A percentile compares a stretch with the other conserved stretches of the same genome.
phyloP scores from a whole-genome alignment of 2,888 invertebrate genomes.

The Acanthopleura granulata region DNA sequence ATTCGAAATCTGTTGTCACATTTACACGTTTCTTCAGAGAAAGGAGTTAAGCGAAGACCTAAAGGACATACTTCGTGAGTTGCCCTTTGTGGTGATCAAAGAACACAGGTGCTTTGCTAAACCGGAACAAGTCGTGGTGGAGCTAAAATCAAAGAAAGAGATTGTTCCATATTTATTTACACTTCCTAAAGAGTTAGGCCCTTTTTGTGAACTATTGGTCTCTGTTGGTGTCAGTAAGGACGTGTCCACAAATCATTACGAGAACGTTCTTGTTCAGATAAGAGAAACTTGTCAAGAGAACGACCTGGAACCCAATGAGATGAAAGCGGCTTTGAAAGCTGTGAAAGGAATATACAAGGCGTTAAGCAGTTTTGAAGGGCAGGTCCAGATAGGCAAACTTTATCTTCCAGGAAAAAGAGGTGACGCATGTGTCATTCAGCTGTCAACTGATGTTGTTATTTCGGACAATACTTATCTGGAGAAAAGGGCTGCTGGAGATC shows the following conservation, averaged over 20 bases:
- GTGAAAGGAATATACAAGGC: no score
- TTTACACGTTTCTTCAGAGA: constrained; percentile 14
- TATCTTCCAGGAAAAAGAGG: constrained; percentile 24
- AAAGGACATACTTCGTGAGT: not conserved
- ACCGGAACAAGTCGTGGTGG: constrained; percentile 36
- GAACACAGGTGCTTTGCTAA: constrained; percentile 28
- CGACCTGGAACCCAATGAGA: constrained; percentile 36
- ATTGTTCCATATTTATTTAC: constrained; percentile 43
- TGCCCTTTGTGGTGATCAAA: constrained; percentile 25
- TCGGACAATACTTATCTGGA: constrained; percentile 26
- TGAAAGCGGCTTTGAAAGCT: not conserved
- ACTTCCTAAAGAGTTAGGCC: constrained; percentile 37
- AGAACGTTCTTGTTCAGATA: constrained; percentile 34
- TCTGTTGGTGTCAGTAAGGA: constrained; percentile 37
- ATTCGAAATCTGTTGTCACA: constrained; percentile 14
- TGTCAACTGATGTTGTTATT: constrained; percentile 26
- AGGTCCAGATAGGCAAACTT: constrained; percentile 4
- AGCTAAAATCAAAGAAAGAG: constrained; percentile 33
- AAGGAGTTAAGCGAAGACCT: not conserved
- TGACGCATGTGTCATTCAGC: not conserved
- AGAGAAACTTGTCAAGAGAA: constrained; percentile 25
- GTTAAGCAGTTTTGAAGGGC: not conserved
- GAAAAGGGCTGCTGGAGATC: constrained; percentile 2
- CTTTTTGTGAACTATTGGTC: constrained; percentile 37
- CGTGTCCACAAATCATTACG: constrained; percentile 37